A percentile compares a stretch with the other conserved stretches of the same genome.
phyloP scores from a whole-genome alignment of 2,797 vertebrate species.

The Rallus crepitans region DNA sequence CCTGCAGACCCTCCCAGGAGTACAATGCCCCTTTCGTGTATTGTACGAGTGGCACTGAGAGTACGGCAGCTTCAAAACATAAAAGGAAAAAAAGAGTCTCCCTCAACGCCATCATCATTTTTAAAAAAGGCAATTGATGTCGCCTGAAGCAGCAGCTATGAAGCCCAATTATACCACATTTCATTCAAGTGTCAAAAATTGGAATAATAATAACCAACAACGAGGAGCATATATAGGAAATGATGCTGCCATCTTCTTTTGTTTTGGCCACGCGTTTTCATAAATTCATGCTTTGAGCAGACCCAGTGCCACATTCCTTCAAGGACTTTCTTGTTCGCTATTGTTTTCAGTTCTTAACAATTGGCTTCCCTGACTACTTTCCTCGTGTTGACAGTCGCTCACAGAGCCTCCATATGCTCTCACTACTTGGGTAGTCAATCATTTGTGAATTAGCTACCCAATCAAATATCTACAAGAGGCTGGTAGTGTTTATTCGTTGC shows the following conservation, averaged over 20 bases:
- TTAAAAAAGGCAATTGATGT: slow-evolving; percentile 78
- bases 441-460: slow-evolving; percentile 72
- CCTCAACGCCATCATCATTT: slow-evolving; percentile 75
- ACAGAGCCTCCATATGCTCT: slow-evolving; percentile 71
- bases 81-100: slow-evolving; percentile 71
- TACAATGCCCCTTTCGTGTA: slow-evolving; percentile 59
- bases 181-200: slow-evolving; percentile 78
- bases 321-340: slow-evolving; percentile 70
- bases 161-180: slow-evolving; percentile 77
- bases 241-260: slow-evolving; percentile 71
- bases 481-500: slow-evolving; percentile 32
- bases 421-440: slow-evolving; percentile 66
- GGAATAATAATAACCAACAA: slow-evolving; percentile 73
- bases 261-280: slow-evolving; percentile 69
- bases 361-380: slow-evolving; percentile 67
- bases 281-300: slow-evolving; percentile 67
- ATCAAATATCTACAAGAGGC: slow-evolving; percentile 55
- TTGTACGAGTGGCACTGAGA: slow-evolving; percentile 49
- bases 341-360: slow-evolving; percentile 71
- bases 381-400: slow-evolving; percentile 67
- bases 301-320: slow-evolving; percentile 68
- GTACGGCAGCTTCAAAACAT: slow-evolving; percentile 67
- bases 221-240: slow-evolving; percentile 50
- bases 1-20: slow-evolving; percentile 55
- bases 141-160: slow-evolving; percentile 67